phyloP scores from a whole-genome alignment of 2,797 vertebrate genomes.

The Cryptoblepharus egeriae region DNA sequence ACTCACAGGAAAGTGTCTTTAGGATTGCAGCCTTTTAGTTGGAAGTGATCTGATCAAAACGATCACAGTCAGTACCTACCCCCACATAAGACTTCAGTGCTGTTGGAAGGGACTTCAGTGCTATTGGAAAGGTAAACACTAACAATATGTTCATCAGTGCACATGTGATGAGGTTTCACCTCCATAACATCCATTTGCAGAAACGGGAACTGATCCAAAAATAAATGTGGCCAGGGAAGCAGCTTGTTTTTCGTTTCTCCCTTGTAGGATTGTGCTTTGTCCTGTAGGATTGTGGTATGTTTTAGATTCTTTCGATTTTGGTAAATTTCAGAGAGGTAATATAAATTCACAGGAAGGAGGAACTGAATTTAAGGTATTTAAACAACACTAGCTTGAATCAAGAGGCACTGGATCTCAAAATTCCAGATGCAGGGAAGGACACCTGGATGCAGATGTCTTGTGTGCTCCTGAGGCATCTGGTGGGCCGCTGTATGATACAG shows the following conservation, averaged over 20 bases:
- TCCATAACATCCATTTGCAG: slow-evolving; percentile 32
- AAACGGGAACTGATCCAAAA: not conserved
- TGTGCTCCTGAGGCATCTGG: too few species aligned
- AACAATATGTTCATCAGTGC: not conserved
- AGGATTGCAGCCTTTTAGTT: too few species aligned
- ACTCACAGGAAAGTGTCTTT: too few species aligned
- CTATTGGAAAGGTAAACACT: not conserved
- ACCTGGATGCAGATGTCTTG: too few species aligned
- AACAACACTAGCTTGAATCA: slow-evolving; percentile 4
- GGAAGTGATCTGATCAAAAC: too few species aligned
- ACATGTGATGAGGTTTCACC: not conserved
- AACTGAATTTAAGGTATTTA: slow-evolving; percentile 44
- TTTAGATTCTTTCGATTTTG: slow-evolving; percentile 55
- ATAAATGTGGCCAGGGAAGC: not conserved
- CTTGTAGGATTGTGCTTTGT: slow-evolving; percentile 15
- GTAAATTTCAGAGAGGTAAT: slow-evolving; percentile 16
- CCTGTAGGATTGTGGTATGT: slow-evolving; percentile 52
- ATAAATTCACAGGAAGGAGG: slow-evolving; percentile 52
- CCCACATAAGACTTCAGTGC: not conserved
- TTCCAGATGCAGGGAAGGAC: too few species aligned
- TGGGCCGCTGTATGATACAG: too few species aligned
- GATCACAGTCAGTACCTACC: not conserved
- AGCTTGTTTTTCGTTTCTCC: not conserved
- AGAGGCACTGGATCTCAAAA: too few species aligned
- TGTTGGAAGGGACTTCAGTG: not conserved